These are phyloP conservation scores for Phortica variegata DNA, from an alignment of 1,140 invertebrate genomes.

Conservation along the genomic window DNA sequence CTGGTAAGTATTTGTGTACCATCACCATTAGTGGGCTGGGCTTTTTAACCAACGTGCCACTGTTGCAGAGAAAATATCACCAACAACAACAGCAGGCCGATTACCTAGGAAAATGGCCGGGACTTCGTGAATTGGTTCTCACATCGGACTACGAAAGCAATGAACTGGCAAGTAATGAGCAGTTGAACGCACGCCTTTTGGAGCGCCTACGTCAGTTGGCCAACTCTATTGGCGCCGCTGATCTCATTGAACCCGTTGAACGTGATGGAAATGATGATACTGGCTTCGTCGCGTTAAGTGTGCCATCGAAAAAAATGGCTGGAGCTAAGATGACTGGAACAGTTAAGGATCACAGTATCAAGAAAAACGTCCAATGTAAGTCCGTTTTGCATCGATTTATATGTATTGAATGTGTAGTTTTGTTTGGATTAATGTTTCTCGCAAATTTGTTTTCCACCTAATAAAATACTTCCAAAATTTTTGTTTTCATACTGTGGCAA, in stretches of 20 bases:
- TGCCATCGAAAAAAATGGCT: slow-evolving; percentile 30
- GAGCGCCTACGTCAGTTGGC: slow-evolving; percentile 31
- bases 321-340: slow-evolving; percentile 6
- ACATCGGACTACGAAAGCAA: slow-evolving; percentile 37
- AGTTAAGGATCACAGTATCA: slow-evolving; percentile 39
- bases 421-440: neutral
- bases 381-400: slow-evolving; percentile 3
- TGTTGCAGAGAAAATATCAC: slow-evolving; percentile 11
- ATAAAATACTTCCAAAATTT: neutral
- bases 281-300: too few species aligned
- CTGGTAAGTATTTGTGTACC: slow-evolving; percentile 23
- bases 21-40: neutral
- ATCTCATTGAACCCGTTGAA: slow-evolving; percentile 8
- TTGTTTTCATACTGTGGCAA: neutral
- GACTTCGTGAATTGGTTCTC: slow-evolving; percentile 33
- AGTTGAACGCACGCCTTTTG: slow-evolving; percentile 22
- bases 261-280: slow-evolving; percentile 19
- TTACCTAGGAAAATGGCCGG: slow-evolving; percentile 41
- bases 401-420: slow-evolving; percentile 24
- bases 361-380: slow-evolving; percentile 54
- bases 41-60: neutral
- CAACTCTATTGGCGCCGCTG: slow-evolving; percentile 12
- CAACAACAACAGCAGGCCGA: slow-evolving; percentile 18
- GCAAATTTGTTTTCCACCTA: neutral
- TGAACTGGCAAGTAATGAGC: slow-evolving; percentile 19